Evolutionary conservation across 2,888 invertebrate species (phyloP).

Genomic region (Beris morrisii): DNA sequence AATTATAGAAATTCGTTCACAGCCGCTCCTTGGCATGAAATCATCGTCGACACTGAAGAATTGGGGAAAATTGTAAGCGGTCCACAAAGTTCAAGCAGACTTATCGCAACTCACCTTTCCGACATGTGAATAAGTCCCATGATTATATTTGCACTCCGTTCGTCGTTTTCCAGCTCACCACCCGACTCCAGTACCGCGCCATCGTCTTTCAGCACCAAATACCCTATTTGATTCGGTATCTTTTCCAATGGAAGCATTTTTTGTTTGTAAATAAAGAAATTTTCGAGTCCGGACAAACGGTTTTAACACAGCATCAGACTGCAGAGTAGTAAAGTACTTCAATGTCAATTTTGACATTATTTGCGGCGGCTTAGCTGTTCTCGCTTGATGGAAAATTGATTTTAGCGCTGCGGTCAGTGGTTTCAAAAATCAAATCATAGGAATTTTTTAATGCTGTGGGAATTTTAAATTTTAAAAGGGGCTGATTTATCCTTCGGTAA

Average conservation of each 20-base stretch:
- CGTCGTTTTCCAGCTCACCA: conserved; percentile 87
- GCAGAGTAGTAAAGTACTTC: too few relatives aligned
- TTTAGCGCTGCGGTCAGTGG: too few relatives aligned
- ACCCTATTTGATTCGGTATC: conserved; percentile 73
- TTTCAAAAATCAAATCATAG: too few relatives aligned
- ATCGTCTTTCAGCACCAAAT: conserved; percentile 82
- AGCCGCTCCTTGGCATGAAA: conserved; percentile 72
- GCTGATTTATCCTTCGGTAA: too few relatives aligned
- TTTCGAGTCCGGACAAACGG: background rate
- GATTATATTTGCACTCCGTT: conserved; percentile 77
- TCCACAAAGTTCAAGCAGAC: background rate
- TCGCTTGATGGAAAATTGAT: too few relatives aligned
- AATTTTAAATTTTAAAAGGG: too few relatives aligned
- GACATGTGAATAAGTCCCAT: conserved; percentile 73
- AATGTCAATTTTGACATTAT: too few relatives aligned
- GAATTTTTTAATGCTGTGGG: too few relatives aligned
- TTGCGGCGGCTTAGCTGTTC: too few relatives aligned
- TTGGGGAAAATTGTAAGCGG: background rate
- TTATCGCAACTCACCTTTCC: conserved; percentile 59
- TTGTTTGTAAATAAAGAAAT: conserved; percentile 26
- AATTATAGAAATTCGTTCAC: conserved; percentile 80
- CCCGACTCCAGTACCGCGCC: conserved; percentile 84
- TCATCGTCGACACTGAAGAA: conserved; percentile 67
- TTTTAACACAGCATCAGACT: background rate
- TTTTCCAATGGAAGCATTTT: conserved; percentile 62